phyloP scores from a whole-genome alignment of 2,797 vertebrate genomes.

The Urosaurus nigricauda region DNA sequence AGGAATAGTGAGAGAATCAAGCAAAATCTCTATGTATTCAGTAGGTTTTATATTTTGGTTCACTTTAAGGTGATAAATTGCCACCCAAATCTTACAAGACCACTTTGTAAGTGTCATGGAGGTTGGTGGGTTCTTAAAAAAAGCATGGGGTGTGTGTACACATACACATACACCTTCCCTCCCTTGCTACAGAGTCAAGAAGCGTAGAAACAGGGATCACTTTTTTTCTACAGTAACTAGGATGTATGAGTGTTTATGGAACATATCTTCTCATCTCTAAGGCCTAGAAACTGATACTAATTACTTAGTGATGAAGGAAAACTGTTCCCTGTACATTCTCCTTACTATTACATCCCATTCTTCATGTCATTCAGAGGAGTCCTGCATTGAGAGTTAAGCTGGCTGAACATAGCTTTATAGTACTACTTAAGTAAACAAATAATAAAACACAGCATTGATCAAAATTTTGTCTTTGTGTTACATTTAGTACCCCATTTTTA shows the following conservation, averaged over 20 bases:
- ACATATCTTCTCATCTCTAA: background rate
- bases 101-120: too few relatives aligned
- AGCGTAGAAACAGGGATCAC: too few relatives aligned
- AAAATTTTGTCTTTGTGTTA: background rate
- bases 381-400: background rate
- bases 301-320: background rate
- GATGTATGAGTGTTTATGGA: background rate
- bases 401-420: background rate
- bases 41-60: too few relatives aligned
- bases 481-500: background rate
- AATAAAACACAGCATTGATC: background rate
- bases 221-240: constrained; percentile 8
- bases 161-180: too few relatives aligned
- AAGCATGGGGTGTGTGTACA: too few relatives aligned
- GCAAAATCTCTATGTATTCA: too few relatives aligned
- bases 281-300: background rate
- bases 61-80: too few relatives aligned
- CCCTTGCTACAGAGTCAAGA: too few relatives aligned
- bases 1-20: too few relatives aligned
- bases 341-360: background rate
- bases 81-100: too few relatives aligned
- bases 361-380: background rate
- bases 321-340: too few relatives aligned
- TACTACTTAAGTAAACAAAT: background rate
- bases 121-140: too few relatives aligned